These are phyloP conservation scores for Cyprinodon tularosa DNA, from an alignment of 2,113 vertebrate species.

Conservation along the genomic window DNA sequence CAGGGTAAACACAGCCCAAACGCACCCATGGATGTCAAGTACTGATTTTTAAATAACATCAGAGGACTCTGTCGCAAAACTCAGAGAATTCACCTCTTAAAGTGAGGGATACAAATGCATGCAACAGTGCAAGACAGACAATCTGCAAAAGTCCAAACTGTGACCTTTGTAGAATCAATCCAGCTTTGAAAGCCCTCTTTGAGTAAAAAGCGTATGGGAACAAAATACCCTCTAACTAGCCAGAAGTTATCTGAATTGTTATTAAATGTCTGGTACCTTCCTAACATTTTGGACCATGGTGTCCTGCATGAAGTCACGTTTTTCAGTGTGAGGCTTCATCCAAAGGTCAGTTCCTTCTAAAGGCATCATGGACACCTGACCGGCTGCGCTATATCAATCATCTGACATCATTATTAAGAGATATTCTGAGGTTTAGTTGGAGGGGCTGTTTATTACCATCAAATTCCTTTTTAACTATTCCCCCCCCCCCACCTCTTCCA, in stretches of 20 bases:
- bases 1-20: not conserved
- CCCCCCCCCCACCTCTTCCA: too few species aligned
- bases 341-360: not conserved
- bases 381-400: not conserved
- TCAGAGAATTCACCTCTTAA: slow-evolving; percentile 2
- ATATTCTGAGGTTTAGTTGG: not conserved
- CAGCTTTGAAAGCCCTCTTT: not conserved
- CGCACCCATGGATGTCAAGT: not conserved
- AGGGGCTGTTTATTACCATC: not conserved
- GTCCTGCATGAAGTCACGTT: not conserved
- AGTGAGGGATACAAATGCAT: not conserved
- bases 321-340: not conserved
- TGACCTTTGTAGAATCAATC: not conserved
- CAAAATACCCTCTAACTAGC: not conserved
- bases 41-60: not conserved
- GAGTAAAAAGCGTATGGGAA: not conserved
- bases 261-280: not conserved
- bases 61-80: slow-evolving; percentile 12
- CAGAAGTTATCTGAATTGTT: not conserved
- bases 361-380: not conserved
- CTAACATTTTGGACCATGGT: not conserved
- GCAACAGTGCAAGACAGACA: not conserved
- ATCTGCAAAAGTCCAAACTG: not conserved
- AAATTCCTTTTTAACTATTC: not conserved
- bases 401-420: not conserved